phyloP scores from a whole-genome alignment of 2,113 vertebrate species.

The Poeciliopsis retropinna region DNA sequence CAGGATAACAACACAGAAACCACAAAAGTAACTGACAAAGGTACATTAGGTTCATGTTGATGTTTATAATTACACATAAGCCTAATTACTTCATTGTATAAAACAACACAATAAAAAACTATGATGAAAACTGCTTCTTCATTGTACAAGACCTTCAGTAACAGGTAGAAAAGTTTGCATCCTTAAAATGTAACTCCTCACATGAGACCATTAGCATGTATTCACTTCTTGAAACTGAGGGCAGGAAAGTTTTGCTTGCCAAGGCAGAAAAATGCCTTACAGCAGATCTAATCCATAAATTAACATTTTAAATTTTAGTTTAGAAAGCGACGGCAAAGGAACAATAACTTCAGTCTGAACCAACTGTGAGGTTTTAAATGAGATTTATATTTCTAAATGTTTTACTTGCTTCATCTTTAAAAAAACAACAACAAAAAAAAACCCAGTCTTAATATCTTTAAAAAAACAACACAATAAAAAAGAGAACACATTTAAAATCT shows the following conservation, averaged over 20 bases:
- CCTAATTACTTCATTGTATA: neutral
- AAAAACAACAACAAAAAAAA: neutral
- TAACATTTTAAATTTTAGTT: neutral
- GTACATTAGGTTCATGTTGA: neutral
- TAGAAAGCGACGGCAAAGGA: neutral
- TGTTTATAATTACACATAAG: neutral
- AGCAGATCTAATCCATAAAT: neutral
- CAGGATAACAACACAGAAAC: neutral
- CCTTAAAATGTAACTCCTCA: neutral
- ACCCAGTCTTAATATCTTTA: neutral
- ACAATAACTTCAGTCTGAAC: neutral
- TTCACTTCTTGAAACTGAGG: neutral
- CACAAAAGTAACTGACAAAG: no score
- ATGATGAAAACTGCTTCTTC: neutral
- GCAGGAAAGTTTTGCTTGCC: neutral
- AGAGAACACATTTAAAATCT: neutral
- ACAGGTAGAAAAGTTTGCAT: neutral
- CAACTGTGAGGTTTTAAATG: neutral
- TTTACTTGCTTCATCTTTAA: neutral
- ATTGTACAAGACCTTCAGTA: neutral
- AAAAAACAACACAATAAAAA: constrained; percentile 6
- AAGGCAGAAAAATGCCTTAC: neutral
- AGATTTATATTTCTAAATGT: neutral
- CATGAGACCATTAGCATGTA: neutral
- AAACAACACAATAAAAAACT: neutral